Percentiles rank a stretch among this genome's conserved stretches.
phyloP scores from a whole-genome alignment of 2,797 vertebrate genomes.

The Anas georgica region DNA sequence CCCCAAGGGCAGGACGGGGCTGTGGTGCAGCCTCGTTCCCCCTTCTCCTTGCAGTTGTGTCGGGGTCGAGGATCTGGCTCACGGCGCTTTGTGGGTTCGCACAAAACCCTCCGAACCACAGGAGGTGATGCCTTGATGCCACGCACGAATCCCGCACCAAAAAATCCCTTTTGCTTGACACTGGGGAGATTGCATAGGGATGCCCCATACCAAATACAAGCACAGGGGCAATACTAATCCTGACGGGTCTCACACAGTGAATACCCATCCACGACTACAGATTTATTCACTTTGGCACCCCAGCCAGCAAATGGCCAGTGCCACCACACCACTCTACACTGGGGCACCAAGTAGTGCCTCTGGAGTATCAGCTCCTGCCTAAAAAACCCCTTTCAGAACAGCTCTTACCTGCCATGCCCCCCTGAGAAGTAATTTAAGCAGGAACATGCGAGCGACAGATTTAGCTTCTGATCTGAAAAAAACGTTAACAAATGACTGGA shows the following conservation, averaged over 20 bases:
- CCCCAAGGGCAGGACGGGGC: neutral
- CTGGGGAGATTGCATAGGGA: neutral
- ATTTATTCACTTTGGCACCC: neutral
- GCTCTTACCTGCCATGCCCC: slow-evolving; percentile 15
- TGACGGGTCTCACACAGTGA: neutral
- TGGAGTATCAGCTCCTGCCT: neutral
- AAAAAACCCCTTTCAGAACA: neutral
- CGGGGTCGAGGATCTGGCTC: neutral
- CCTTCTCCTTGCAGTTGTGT: neutral
- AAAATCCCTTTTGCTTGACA: neutral
- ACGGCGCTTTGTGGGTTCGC: neutral
- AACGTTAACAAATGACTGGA: slow-evolving; percentile 59
- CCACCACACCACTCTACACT: neutral
- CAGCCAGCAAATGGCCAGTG: neutral
- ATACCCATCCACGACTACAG: neutral
- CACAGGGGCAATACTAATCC: neutral
- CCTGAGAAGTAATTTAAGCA: slow-evolving; percentile 39
- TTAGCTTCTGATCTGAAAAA: slow-evolving; percentile 62
- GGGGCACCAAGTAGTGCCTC: neutral
- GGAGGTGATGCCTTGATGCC: too few relatives aligned
- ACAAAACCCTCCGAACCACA: neutral
- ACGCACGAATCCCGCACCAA: neutral
- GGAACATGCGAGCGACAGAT: slow-evolving; percentile 47
- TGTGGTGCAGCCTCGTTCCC: neutral
- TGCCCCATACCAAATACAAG: neutral